These are phyloP conservation scores for Cotesia vestalis DNA, from an alignment of 1,140 invertebrate species.

Conservation along the genomic window DNA sequence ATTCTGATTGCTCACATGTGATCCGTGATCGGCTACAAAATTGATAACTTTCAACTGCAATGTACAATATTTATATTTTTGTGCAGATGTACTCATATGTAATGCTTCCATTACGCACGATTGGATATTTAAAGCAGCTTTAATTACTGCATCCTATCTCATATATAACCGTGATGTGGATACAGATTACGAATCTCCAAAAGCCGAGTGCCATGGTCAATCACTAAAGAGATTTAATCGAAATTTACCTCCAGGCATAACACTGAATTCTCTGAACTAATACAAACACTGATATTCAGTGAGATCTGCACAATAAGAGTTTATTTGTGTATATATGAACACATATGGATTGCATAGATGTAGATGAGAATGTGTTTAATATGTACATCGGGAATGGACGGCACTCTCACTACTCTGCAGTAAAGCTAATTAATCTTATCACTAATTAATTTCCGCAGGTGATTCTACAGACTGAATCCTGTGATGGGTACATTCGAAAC, in stretches of 20 bases:
- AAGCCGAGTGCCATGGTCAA: slow-evolving; percentile 43
- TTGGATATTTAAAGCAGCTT: no score
- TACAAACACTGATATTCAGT: slow-evolving; percentile 29
- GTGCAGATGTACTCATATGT: no score
- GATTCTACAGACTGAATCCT: slow-evolving; percentile 38
- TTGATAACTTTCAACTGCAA: no score
- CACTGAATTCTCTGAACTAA: slow-evolving; percentile 25
- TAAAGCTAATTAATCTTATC: slow-evolving; percentile 60
- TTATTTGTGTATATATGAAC: slow-evolving; percentile 3
- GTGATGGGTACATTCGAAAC: background rate
- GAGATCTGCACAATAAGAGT: slow-evolving; percentile 19
- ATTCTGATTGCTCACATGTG: background rate
- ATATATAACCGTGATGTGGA: background rate
- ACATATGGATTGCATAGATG: no score
- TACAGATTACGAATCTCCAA: slow-evolving; percentile 16
- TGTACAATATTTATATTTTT: no score
- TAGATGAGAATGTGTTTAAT: slow-evolving; percentile 11
- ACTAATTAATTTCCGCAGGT: slow-evolving; percentile 57
- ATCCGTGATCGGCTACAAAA: background rate
- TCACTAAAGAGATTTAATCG: slow-evolving; percentile 53
- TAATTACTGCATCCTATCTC: background rate
- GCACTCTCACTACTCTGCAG: slow-evolving; percentile 16
- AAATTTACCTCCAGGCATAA: slow-evolving; percentile 41
- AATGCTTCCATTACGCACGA: no score
- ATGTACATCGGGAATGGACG: slow-evolving; percentile 37